These are phyloP conservation scores for Maniola jurtina DNA, from an alignment of 1,140 invertebrate genomes.

Conservation along the genomic window DNA sequence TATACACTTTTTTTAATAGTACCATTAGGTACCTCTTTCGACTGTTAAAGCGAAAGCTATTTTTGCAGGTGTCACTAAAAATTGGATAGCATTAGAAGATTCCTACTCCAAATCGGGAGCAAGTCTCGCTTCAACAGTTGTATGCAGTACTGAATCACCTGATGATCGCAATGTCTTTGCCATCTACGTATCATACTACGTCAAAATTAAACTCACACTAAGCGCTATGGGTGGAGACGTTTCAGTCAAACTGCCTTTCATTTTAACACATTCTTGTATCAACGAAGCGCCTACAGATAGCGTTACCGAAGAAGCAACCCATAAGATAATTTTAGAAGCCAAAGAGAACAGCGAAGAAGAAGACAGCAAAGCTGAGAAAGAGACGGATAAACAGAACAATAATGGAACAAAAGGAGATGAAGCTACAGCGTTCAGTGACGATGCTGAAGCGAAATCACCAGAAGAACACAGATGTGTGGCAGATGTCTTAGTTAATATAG, in stretches of 20 bases:
- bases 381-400: conserved; percentile 63
- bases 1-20: not conserved
- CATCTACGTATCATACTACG: conserved; percentile 94
- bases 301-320: conserved; percentile 67
- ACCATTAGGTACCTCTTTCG: not conserved
- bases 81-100: conserved; percentile 90
- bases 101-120: conserved; percentile 85
- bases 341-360: conserved; percentile 70
- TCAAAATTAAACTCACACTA: conserved; percentile 89
- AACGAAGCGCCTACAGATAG: conserved; percentile 74
- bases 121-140: conserved; percentile 84
- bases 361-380: conserved; percentile 49
- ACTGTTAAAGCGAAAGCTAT: not conserved
- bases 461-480: conserved; percentile 58
- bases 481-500: conserved; percentile 68
- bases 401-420: conserved; percentile 43
- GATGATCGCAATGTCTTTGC: conserved; percentile 92
- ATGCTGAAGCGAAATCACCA: conserved; percentile 53
- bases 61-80: conserved; percentile 83
- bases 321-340: conserved; percentile 71
- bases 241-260: conserved; percentile 89
- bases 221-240: conserved; percentile 89
- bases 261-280: conserved; percentile 79
- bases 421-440: conserved; percentile 44
- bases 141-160: conserved; percentile 78